Percentiles rank a stretch among this genome's conserved stretches.
Conservation (phyloP, 2,113 vertebrate genomes). For the Paradisaea rubra region DNA sequence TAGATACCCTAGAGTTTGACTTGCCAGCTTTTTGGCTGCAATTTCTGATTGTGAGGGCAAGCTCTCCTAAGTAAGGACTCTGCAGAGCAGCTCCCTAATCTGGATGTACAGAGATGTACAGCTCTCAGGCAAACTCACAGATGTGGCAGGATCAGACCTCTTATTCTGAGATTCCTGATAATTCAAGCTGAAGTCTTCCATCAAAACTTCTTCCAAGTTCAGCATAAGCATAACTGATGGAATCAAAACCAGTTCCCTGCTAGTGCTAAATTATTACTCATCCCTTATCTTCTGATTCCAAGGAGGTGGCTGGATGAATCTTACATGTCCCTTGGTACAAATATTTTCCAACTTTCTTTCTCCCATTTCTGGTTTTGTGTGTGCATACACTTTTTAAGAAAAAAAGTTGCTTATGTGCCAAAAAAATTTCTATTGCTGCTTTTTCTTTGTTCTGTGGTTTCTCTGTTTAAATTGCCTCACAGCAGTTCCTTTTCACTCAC, state of each 20-base stretch:
- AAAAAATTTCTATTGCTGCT: neutral
- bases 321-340: neutral
- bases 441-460: neutral
- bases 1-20: neutral
- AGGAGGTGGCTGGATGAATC: neutral
- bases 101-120: neutral
- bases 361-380: neutral
- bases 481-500: neutral
- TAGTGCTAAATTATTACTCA: neutral
- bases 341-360: neutral
- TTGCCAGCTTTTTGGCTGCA: neutral
- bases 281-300: neutral
- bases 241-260: neutral
- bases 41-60: neutral
- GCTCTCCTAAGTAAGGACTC: neutral
- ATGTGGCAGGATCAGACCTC: neutral
- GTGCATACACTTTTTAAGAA: neutral
- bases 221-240: neutral
- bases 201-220: neutral
- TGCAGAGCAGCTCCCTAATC: neutral
- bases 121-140: neutral
- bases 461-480: neutral
- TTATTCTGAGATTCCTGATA: neutral
- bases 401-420: neutral
- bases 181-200: neutral